phyloP scores from a whole-genome alignment of 2,888 invertebrate species.

The Muscina levida region DNA sequence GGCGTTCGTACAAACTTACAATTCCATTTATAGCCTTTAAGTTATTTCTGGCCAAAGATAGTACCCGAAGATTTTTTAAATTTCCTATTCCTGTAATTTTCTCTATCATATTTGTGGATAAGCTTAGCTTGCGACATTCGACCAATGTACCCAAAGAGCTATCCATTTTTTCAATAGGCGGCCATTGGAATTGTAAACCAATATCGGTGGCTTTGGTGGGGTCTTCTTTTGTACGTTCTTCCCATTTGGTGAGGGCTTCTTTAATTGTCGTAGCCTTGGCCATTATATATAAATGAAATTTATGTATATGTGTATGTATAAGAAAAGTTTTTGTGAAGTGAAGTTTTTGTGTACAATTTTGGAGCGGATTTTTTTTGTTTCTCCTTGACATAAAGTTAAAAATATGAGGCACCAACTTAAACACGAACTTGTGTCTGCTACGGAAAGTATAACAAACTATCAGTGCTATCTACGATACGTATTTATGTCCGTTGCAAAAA shows the following conservation, averaged over 20 bases:
- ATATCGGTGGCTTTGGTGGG: slow-evolving; percentile 87
- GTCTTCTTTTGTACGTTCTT: slow-evolving; percentile 86
- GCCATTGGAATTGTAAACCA: slow-evolving; percentile 92
- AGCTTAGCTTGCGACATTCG: slow-evolving; percentile 91
- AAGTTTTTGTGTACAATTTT: no score
- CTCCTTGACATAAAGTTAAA: no score
- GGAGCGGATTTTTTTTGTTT: no score
- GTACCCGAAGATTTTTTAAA: slow-evolving; percentile 89
- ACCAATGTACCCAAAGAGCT: slow-evolving; percentile 86
- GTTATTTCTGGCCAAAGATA: slow-evolving; percentile 93
- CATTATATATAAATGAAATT: no score
- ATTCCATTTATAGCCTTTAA: slow-evolving; percentile 94
- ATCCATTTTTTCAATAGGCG: slow-evolving; percentile 98
- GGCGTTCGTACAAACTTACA: slow-evolving; percentile 78
- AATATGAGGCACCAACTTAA: no score
- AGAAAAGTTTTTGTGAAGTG: no score
- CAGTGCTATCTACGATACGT: no score
- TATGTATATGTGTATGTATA: no score
- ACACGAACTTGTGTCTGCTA: no score
- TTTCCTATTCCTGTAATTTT: slow-evolving; percentile 92
- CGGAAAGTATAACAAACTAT: no score
- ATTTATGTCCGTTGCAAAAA: no score
- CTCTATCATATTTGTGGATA: slow-evolving; percentile 97
- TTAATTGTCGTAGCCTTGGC: slow-evolving; percentile 88
- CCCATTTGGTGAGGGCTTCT: slow-evolving; percentile 94